Conservation (phyloP, 2,888 invertebrate species). For the Synanthedon andrenaeformis region DNA sequence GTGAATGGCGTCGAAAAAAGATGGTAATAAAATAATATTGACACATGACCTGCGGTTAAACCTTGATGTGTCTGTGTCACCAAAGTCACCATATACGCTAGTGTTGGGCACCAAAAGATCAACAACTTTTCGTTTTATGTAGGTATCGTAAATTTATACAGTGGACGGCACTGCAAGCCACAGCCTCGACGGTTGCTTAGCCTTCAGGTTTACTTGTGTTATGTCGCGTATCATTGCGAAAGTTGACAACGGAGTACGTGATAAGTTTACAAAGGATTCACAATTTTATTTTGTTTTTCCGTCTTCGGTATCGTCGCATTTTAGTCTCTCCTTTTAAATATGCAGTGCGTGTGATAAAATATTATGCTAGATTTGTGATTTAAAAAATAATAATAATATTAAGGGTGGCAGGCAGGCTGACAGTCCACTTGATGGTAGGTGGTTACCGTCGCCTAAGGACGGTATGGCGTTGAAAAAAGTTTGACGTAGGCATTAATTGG, state of each 20-base stretch:
- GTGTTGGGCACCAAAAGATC: not conserved
- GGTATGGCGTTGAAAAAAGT: too few species aligned
- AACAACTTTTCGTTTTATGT: not conserved
- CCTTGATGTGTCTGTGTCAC: not conserved
- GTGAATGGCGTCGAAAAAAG: not conserved
- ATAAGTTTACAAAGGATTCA: conserved; percentile 44
- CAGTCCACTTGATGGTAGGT: too few species aligned
- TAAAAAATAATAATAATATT: too few species aligned
- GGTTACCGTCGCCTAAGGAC: too few species aligned
- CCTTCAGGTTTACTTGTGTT: conserved; percentile 57
- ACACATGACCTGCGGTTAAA: not conserved
- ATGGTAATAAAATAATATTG: not conserved
- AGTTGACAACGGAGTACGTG: conserved; percentile 63
- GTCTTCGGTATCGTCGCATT: conserved; percentile 1
- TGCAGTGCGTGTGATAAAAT: not conserved
- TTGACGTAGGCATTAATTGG: too few species aligned
- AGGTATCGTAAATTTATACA: not conserved
- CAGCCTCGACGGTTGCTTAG: conserved; percentile 30
- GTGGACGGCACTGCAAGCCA: conserved; percentile 2
- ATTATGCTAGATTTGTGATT: not conserved
- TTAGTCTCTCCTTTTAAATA: not conserved
- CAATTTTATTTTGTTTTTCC: conserved; percentile 32
- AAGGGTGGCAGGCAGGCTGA: too few species aligned
- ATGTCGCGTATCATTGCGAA: conserved; percentile 61
- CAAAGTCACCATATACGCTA: not conserved